phyloP scores from a whole-genome alignment of 2,113 vertebrate species.

The Cyprinodon variegatus region DNA sequence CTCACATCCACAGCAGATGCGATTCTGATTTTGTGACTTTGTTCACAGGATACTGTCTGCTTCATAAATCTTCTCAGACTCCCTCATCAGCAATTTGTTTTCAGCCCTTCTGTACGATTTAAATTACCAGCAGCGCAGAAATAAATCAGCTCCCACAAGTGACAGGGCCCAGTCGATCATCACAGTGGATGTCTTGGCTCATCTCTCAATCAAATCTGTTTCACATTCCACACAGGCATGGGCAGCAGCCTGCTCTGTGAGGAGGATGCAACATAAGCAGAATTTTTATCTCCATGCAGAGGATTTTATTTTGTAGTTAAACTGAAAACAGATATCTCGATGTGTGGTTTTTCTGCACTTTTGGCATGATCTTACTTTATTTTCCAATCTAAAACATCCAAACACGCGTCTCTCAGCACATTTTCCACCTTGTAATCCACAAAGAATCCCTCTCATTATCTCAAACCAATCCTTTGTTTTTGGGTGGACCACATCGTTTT shows the following conservation, averaged over 20 bases:
- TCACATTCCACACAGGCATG: slow-evolving; percentile 50
- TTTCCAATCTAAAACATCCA: slow-evolving; percentile 14
- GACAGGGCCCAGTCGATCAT: slow-evolving; percentile 16
- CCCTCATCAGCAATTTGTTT: slow-evolving; percentile 23
- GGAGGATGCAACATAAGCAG: slow-evolving; percentile 18
- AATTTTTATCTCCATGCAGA: slow-evolving; percentile 12
- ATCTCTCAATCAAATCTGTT: slow-evolving; percentile 15
- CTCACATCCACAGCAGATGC: slow-evolving; percentile 11
- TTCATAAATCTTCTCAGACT: slow-evolving; percentile 26
- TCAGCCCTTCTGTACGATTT: neutral
- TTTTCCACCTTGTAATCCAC: slow-evolving; percentile 29
- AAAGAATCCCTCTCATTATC: slow-evolving; percentile 46
- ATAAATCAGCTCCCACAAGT: slow-evolving; percentile 17
- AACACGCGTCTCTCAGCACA: slow-evolving; percentile 45
- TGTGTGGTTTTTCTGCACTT: neutral
- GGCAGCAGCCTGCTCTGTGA: slow-evolving; percentile 14
- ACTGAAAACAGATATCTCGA: slow-evolving; percentile 1
- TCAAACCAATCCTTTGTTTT: slow-evolving; percentile 54
- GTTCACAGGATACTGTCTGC: neutral
- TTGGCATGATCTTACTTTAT: neutral
- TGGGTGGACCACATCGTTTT: slow-evolving; percentile 57
- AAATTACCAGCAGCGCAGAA: slow-evolving; percentile 5
- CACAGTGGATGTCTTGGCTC: slow-evolving; percentile 32
- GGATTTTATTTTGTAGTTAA: slow-evolving; percentile 5
- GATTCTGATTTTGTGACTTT: neutral